Evolutionary conservation across 2,797 vertebrate species (phyloP), one percentile per base, ranked within the genome.

Genomic region (Karalla daura): DNA sequence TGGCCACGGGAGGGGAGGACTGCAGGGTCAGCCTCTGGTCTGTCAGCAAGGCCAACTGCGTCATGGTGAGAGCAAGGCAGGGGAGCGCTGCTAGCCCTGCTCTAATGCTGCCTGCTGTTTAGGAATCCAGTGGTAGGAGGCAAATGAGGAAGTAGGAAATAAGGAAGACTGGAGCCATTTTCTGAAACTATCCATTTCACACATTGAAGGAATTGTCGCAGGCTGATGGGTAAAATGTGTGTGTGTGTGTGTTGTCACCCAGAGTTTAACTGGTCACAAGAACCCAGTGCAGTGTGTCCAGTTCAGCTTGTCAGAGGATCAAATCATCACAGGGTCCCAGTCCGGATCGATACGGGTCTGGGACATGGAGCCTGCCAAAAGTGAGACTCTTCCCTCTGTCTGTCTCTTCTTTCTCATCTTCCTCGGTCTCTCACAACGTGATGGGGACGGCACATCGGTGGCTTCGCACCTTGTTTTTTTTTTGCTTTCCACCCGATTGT

Each of bases 361-460:
- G 98, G 97, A 99, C 86, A 90, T 99, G 89, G 97, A 98, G 91
- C 96, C 96, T 66, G 97, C 96, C 54, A 99, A 97, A 93, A 96
- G 97, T 99, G 91, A 78, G 95, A 75, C 51, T 6, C 36, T 0
- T 30, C 28, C 5, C 1, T 30, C 28, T 30, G 28, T 30, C 2
- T 30, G 28, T 30, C 2, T 30, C n/a, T n/a, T n/a, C n/a, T n/a
- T n/a, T n/a, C n/a, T n/a, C n/a, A n/a, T 55, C 0, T 51, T n/a
- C 40, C n/a, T n/a, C n/a, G n/a, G n/a, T n/a, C n/a, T n/a, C n/a
- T n/a, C n/a, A n/a, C n/a, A n/a, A n/a, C n/a, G n/a, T n/a, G n/a
- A n/a, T n/a, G n/a, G n/a, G n/a, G n/a, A n/a, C n/a, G n/a, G n/a
- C n/a, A n/a, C n/a, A n/a, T n/a, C n/a, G n/a, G n/a, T n/a, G n/a